Base-by-base conservation (phyloP, 1,140 invertebrate species). In the Tenebrio molitor region DNA sequence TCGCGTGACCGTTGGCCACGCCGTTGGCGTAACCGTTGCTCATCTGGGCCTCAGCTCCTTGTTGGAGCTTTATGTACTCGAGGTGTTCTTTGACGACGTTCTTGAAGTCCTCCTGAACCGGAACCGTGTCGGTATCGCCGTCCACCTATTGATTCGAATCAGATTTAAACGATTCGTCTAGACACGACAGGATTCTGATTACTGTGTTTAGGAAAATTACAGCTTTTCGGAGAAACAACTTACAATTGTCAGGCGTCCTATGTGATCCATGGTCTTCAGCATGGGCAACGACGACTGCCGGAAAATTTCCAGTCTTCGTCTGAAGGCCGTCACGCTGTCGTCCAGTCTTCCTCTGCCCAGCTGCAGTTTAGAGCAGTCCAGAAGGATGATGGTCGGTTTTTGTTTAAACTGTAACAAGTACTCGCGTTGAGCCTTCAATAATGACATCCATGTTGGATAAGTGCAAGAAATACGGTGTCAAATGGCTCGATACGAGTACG, bases 331-430 rank as follows among this genome's bases (percentile, higher is more conserved):
- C 1, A 95, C 91, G 12, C 91, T 94, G 81, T 97, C 94, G 79
- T 96, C 94, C 0, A 92, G 83, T 19, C 93, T 85, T 10, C 92
- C 92, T 46, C 93, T 86, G 0, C 91, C 93, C 34, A 95, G 85
- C 83, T 95, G 93, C 17, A 95, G 84, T 80, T 95, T 95, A 0
- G 92, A 96, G 81, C 94, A 95, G 80, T 95, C 94, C 74, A 96
- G 81, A 0, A 96, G 84, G 0, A 95, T 88, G 78, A 94, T 87
- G 0, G 91, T 88, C 1, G 93, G 93, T 46, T 88, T 85, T 79
- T 91, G 88, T 44, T 89, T 87, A 81, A 91, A 94, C 93, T 95
- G 81, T 34, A 86, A 86, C 33, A 39, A 65, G n/a, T 19, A 73
- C 50, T 67, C 36, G n/a, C 3, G 8, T 4, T 29, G 25, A 29